Evolutionary conservation across 2,113 vertebrate species (phyloP).

Genomic region (Thymallus thymallus): DNA sequence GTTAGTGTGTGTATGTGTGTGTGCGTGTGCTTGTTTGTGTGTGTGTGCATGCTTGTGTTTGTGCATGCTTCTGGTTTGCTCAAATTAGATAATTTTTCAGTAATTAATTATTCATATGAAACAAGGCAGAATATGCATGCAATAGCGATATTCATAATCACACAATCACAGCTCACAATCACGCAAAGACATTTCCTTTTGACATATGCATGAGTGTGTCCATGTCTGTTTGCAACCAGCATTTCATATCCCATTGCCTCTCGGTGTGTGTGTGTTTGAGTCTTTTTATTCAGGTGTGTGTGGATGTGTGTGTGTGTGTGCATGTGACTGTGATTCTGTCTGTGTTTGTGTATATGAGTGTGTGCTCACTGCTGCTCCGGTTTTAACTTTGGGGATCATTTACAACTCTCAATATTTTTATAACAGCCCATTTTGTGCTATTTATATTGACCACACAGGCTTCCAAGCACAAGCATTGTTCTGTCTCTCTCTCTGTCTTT

Average conservation of each 20-base stretch:
- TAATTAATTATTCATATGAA: background rate
- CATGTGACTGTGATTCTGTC: background rate
- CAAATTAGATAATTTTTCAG: background rate
- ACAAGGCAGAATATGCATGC: background rate
- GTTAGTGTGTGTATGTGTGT: constrained; percentile 22
- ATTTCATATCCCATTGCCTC: background rate
- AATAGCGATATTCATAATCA: background rate
- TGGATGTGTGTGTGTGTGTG: constrained; percentile 31
- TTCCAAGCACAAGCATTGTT: constrained; percentile 48
- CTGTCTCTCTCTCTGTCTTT: background rate
- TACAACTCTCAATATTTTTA: constrained; percentile 58
- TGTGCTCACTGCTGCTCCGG: constrained; percentile 36
- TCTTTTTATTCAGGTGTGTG: background rate
- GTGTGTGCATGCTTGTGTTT: background rate
- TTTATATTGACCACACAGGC: constrained; percentile 63
- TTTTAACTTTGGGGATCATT: constrained; percentile 62
- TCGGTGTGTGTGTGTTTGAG: background rate
- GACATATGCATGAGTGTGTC: no score
- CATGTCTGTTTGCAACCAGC: background rate
- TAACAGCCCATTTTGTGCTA: constrained; percentile 59
- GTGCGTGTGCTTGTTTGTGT: background rate
- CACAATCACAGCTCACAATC: background rate
- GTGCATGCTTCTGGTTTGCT: background rate
- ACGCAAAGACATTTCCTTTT: background rate
- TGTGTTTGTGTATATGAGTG: background rate